Base-by-base conservation (phyloP, 2,113 vertebrate genomes). In the Oncorhynchus gorbuscha region DNA sequence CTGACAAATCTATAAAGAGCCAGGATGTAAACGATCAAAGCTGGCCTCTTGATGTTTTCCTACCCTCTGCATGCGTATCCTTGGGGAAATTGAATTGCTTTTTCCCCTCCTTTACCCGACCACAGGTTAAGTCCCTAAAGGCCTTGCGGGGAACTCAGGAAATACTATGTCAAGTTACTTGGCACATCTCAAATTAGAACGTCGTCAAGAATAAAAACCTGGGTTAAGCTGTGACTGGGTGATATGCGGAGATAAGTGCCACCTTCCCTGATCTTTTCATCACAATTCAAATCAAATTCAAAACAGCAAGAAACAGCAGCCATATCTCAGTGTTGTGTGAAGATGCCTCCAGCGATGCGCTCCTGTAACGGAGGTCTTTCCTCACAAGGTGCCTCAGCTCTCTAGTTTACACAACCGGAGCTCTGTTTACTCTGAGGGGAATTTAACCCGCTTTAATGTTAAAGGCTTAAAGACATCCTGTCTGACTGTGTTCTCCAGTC, bases 241-340 rank as follows among this genome's bases (percentile, higher is more conserved):
- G 83, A 32, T 80, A 83, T 76, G 58, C 22, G 32, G 22, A 22
- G 18, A 26, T 26, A 67, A n/a, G 16, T 32, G 67, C 32, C 78
- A 71, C 75, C 80, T 84, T 77, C 75, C 82, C 79, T 84, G 72
- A 87, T 90, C 90, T 82, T 93, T 92, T 92, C 85, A 93, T 92
- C 87, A 85, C 81, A 89, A 91, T 89, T 93, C 89, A 91, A 93
- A 92, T 90, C 91, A 90, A 92, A 93, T 86, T 89, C 86, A 80
- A 90, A 92, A 89, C 85, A 88, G 88, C 85, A 24, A 87, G 81
- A 88, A 92, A 92, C 51, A 93, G 90, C 85, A 87, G 80, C 87
- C 85, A 90, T 89, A 93, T 93, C 92, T 93, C 90, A 92, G 86
- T 85, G 85, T 85, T 84, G 79, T 77, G 84, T 82, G 85, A 86